Evolutionary conservation across 2,888 invertebrate genomes (phyloP), one percentile per base, ranked within the genome.

Genomic region (Tetrapedia diversipes): DNA sequence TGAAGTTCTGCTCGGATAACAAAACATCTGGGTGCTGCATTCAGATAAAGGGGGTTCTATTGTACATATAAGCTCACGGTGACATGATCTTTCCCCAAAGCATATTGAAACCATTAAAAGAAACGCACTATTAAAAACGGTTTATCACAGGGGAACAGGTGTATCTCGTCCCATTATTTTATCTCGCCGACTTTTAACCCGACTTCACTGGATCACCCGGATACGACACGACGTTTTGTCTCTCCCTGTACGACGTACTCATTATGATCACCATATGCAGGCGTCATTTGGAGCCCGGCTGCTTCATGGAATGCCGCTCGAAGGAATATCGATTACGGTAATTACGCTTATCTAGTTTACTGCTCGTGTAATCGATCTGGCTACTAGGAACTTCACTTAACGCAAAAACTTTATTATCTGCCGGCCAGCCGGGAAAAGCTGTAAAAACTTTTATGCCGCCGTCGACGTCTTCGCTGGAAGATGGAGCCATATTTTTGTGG

Each of bases 261-360:
- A 49, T 79, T 75, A 72, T 51, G 63, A 57, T 67, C 59, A 34
- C 79, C 75, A 80, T 80, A 75, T 71, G 77, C 45, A 71, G 51
- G 51, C 47, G 73, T 69, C 79, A 77, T 83, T 80, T 68, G 84
- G 78, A 59, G 24, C 68, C n/a, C 57, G 19, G 59, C 34, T 64
- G 63, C 39, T 43, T 59, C 59, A 43, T 51, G 69, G 69, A 76
- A 74, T 65, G 41, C 56, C 75, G 63, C 27, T 51, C 67, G 51
- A 61, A 45, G 77, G 70, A 54, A 65, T 77, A 78, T 84, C 84
- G 82, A 84, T 84, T 75, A 77, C 75, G 64, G 75, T 84, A 81
- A 84, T 84, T 84, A 82, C 77, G 72, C 77, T 84, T 84, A 84
- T 82, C 83, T 84, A 75, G 66, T 77, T 83, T 80, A 80, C 80